Base-by-base conservation (phyloP, 2,888 invertebrate genomes). In the Tridacna crocea region DNA sequence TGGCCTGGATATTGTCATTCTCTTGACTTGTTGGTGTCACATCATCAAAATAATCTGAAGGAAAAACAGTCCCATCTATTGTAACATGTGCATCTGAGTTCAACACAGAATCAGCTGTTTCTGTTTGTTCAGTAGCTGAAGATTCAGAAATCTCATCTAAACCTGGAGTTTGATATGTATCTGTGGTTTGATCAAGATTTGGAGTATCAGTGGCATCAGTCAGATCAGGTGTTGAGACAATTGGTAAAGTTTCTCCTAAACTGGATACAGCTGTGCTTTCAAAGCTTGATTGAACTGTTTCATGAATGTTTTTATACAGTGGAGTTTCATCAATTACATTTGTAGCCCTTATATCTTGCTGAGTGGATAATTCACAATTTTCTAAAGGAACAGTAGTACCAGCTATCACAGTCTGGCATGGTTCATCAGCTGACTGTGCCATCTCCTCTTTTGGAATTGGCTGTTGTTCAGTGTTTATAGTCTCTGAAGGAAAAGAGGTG, bases 41-140 rank as follows among this genome's bases (percentile, higher is more conserved):
- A 13, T 66, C 78, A 27, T 74, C 82, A 61, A 85, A 85, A 55
- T 82, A 77, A 24, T 82, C 83, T 76, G 72, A 78, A 63, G 80
- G 76, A 66, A 86, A 82, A 19, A 72, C 63, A 17, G 86, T 86
- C 17, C 86, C 86, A 82, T 86, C 86, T 27, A 84, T 74, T 19
- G 82, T 79, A 51, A 61, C 48, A 26, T 68, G 79, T 65, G 48
- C 55, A 78, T n/a, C 61, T 24, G 13, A 0, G n/a, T 46, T 17
- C 15, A 15, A 19, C 17, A 15, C 55, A 19, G 68, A 27, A 36
- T 68, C 68, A 19, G 15, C 36, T 19, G 46, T 36, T 15, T 15
- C 2, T n/a, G 36, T 68, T 68, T 17, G 15, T 13, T 68, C 36
- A 27, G 27, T 19, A 13, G 17, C n/a, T 63, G 63, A n/a, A 22